These are phyloP conservation scores for Megaceryle torquata DNA, from an alignment of 2,113 vertebrate genomes.

Conservation along the genomic window DNA sequence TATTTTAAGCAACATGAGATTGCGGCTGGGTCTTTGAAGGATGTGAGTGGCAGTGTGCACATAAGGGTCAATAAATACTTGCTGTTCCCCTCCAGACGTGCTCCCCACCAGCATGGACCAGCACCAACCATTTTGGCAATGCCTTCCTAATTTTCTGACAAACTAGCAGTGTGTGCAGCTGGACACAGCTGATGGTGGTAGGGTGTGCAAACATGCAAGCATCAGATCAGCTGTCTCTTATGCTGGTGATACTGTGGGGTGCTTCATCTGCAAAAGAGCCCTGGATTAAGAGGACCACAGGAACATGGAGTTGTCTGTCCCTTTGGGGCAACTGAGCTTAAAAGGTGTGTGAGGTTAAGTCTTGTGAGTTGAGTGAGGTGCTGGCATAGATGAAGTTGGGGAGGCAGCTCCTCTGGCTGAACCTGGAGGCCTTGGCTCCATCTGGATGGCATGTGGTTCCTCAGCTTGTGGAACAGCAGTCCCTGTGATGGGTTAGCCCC, in stretches of 20 bases:
- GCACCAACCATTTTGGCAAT: background rate
- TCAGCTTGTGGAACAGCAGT: background rate
- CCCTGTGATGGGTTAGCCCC: background rate
- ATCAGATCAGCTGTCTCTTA: background rate
- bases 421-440: background rate
- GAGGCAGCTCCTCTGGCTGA: background rate
- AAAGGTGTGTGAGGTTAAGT: background rate
- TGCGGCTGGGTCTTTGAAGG: background rate
- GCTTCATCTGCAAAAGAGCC: fast-evolving
- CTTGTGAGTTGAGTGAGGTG: background rate
- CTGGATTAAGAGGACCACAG: background rate
- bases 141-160: background rate
- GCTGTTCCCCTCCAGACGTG: background rate
- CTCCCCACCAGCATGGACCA: fast-evolving
- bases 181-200: background rate
- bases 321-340: fast-evolving
- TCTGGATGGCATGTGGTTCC: fast-evolving
- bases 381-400: too few species aligned
- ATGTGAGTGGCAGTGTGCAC: background rate
- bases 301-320: fast-evolving
- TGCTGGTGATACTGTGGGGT: fast-evolving
- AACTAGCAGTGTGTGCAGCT: fast-evolving
- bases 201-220: background rate
- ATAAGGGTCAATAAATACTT: fast-evolving
- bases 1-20: background rate